Base-by-base conservation (phyloP, 1,140 invertebrate species). In the Centruroides vittatus region DNA sequence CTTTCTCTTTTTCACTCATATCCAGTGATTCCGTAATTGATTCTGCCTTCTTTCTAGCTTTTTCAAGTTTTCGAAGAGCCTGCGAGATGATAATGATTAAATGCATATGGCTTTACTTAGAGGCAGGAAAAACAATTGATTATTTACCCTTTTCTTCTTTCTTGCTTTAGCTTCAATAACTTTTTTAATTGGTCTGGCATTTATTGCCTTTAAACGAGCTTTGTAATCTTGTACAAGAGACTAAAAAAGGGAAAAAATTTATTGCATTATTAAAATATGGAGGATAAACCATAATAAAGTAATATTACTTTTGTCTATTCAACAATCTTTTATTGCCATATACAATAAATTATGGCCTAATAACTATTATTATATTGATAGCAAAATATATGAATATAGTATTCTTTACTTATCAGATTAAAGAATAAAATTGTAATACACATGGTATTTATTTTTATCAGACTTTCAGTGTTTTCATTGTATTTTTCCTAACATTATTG, bases 121-220 rank as follows among this genome's bases (percentile, higher is more conserved):
- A 61, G n/a, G 35, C 9, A 60, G 48, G 9, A 59, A 3, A 50
- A 50, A 50, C 57, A 59, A 60, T 34, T 35, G 13, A 5, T 5
- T 10, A 36, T 11, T 36, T 52, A 88, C 84, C 65, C 90, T 84
- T 71, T 84, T 86, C 82, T 98, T 96, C 79, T 98, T 99, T 54
- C 97, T 83, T 0, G 92, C 90, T 73, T 97, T 99, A 0, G 97
- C 97, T 78, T 99, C 93, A 65, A 94, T 84, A 0, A 99, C 89
- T 79, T 99, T 99, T 74, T 98, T 99, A 54, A 98, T 95, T 12
- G 96, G 92, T 58, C 91, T 78, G 0, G 85, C 86, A 76, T 99
- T 93, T 5, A 99, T 82, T 65, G 94, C 93, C 75, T 89, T 84
- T 34, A 89, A 67, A 61, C 76, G 72, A 58, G 79, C 69, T 66